Evolutionary conservation across 2,113 vertebrate genomes (phyloP).

Genomic region (Myanophis thanlyinensis): DNA sequence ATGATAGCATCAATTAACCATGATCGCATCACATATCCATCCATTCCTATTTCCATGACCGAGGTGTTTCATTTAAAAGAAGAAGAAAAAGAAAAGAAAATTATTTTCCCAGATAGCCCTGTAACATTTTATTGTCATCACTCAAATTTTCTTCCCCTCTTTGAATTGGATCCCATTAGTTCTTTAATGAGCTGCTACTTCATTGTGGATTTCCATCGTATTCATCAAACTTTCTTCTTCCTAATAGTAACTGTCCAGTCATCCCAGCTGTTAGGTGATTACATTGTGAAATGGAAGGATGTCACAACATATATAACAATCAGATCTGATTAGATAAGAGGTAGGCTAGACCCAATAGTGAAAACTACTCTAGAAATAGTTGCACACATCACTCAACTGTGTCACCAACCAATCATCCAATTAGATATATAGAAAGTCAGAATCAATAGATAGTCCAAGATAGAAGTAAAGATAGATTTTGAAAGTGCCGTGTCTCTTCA

Average conservation of each 20-base stretch:
- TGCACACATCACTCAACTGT: background rate
- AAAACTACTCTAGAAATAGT: background rate
- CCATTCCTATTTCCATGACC: background rate
- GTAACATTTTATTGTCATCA: background rate
- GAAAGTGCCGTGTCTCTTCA: too few relatives aligned
- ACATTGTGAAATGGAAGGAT: background rate
- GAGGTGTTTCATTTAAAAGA: background rate
- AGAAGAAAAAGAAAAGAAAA: too few relatives aligned
- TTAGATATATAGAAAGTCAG: too few relatives aligned
- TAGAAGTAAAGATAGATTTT: too few relatives aligned
- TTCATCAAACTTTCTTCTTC: background rate
- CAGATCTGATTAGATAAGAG: background rate
- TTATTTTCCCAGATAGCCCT: background rate
- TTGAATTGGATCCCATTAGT: background rate
- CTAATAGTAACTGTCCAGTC: background rate
- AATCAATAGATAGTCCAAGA: too few relatives aligned
- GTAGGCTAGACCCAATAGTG: background rate
- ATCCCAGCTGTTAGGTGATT: background rate
- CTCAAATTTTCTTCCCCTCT: background rate
- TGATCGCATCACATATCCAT: background rate
- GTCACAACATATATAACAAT: background rate
- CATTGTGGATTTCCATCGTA: background rate
- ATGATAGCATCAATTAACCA: background rate
- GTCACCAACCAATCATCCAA: too few relatives aligned
- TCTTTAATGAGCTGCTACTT: background rate